Evolutionary conservation across 2,797 vertebrate species (phyloP).

Genomic region (Sylvilagus floridanus): DNA sequence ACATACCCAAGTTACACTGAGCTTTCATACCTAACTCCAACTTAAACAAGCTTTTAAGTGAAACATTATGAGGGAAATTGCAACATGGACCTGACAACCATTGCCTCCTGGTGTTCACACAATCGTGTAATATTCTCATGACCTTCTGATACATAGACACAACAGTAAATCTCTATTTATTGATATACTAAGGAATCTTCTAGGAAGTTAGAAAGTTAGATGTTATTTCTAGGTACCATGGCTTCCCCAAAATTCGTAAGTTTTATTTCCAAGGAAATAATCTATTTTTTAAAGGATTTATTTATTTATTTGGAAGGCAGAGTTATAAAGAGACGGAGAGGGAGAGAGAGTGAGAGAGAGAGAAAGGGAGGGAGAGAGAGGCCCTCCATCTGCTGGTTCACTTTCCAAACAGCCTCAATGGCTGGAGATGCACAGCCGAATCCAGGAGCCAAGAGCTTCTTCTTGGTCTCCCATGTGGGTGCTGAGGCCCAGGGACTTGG

Average conservation of each 20-base stretch:
- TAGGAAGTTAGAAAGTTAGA: neutral
- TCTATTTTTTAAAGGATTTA: too few species aligned
- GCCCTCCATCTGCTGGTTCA: too few species aligned
- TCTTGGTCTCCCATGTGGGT: too few species aligned
- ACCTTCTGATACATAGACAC: neutral
- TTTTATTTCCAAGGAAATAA: slow-evolving; percentile 19
- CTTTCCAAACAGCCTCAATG: too few species aligned
- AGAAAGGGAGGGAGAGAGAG: too few species aligned
- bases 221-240: neutral
- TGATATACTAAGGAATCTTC: neutral
- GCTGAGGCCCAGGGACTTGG: too few species aligned
- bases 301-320: too few species aligned
- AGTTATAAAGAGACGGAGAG: too few species aligned
- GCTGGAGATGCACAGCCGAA: too few species aligned
- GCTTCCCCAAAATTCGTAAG: neutral
- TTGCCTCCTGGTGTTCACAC: neutral
- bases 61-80: fast-evolving
- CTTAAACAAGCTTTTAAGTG: neutral
- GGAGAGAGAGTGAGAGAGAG: too few species aligned
- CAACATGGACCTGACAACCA: neutral
- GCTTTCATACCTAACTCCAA: neutral
- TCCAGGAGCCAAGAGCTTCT: too few species aligned
- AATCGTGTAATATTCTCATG: neutral
- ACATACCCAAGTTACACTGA: neutral
- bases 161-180: neutral